Evolutionary conservation across 2,797 vertebrate genomes (phyloP).

Genomic region (Semaprochilodus insignis): DNA sequence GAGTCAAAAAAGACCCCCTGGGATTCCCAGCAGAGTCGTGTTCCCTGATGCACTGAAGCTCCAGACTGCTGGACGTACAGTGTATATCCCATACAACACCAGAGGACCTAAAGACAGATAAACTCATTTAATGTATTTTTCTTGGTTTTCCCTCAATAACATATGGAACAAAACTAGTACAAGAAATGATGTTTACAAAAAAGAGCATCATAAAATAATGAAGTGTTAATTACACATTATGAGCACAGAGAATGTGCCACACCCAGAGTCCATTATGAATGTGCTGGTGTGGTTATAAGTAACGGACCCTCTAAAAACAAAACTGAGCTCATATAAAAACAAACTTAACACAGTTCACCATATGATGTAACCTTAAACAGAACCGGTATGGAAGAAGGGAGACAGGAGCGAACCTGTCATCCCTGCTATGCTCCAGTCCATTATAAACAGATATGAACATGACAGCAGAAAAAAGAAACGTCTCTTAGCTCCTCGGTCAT

Average conservation of each 20-base stretch:
- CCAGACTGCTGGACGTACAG: not conserved
- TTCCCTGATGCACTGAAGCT: too few relatives aligned
- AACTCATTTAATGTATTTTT: not conserved
- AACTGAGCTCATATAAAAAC: slow-evolving; percentile 8
- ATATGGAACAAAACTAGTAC: not conserved
- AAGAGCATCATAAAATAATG: not conserved
- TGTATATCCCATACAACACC: not conserved
- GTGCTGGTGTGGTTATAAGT: not conserved
- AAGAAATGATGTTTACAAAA: not conserved
- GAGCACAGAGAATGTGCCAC: not conserved
- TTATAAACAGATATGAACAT: not conserved
- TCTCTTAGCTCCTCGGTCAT: not conserved
- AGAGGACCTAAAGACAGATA: not conserved
- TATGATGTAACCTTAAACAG: not conserved
- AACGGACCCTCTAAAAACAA: slow-evolving; percentile 1
- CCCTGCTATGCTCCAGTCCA: not conserved
- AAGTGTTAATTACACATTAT: not conserved
- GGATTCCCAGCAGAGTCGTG: too few relatives aligned
- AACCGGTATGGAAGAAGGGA: not conserved
- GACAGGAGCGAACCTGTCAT: not conserved
- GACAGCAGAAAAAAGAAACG: not conserved
- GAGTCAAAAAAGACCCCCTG: too few relatives aligned
- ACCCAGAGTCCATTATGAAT: not conserved
- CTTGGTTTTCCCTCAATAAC: not conserved
- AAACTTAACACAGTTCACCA: not conserved